Evolutionary conservation across 2,888 invertebrate species (phyloP).

Genomic region (Saturnia japonica): DNA sequence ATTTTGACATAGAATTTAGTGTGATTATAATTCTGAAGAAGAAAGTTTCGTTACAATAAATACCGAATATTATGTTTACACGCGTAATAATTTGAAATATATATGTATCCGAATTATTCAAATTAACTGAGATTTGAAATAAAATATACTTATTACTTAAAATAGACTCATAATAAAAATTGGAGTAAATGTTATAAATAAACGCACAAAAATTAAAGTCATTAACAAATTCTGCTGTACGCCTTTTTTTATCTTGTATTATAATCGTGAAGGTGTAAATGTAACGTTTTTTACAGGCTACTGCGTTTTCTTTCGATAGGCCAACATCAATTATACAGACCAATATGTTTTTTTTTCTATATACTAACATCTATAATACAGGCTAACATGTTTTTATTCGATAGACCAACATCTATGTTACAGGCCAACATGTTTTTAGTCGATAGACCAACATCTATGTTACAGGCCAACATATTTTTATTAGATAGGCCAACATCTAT

Average conservation of each 20-base stretch:
- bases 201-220: neutral
- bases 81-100: neutral
- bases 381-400: neutral
- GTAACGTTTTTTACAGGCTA: neutral
- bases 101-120: neutral
- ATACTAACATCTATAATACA: neutral
- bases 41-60: neutral
- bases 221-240: neutral
- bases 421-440: neutral
- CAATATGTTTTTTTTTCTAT: neutral
- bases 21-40: neutral
- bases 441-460: neutral
- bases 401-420: neutral
- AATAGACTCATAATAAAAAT: no score
- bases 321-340: neutral
- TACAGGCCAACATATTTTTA: neutral
- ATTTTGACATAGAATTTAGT: neutral
- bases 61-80: neutral
- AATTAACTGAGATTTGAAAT: neutral
- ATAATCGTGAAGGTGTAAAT: neutral
- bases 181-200: no score
- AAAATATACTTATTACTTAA: neutral
- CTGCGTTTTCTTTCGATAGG: neutral
- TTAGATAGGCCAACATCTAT: neutral
- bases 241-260: neutral